These are phyloP conservation scores for Protonemura montana DNA, from an alignment of 2,888 invertebrate genomes.

Conservation along the genomic window DNA sequence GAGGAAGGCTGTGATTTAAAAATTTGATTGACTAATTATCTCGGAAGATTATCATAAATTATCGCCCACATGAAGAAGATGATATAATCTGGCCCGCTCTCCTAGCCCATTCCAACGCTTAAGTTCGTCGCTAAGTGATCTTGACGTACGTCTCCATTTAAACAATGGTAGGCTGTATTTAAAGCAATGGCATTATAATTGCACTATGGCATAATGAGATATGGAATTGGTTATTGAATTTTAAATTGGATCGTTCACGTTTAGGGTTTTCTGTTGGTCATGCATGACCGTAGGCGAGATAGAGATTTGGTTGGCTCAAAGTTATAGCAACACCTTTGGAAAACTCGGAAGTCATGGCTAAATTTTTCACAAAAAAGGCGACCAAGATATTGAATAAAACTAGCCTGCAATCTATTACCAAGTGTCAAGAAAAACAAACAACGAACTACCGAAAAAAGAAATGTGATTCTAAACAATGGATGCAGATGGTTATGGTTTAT, in stretches of 20 bases:
- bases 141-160: neutral
- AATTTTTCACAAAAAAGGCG: too few relatives aligned
- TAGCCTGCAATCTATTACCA: too few relatives aligned
- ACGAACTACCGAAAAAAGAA: too few relatives aligned
- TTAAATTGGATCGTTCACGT: neutral
- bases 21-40: neutral
- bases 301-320: too few relatives aligned
- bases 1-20: neutral
- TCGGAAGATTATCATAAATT: neutral
- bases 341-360: too few relatives aligned
- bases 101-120: neutral
- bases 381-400: too few relatives aligned
- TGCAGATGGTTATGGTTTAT: neutral
- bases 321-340: too few relatives aligned
- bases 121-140: neutral
- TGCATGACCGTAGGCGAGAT: too few relatives aligned
- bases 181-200: neutral
- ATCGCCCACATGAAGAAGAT: neutral
- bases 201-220: neutral
- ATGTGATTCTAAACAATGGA: neutral
- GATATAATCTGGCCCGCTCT: neutral
- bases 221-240: neutral
- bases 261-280: too few relatives aligned
- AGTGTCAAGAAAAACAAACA: too few relatives aligned
- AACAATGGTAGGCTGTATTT: neutral